Conservation (phyloP, 30 jellyfish, hydroid and myxozoan species). For the Morbakka virulenta region DNA sequence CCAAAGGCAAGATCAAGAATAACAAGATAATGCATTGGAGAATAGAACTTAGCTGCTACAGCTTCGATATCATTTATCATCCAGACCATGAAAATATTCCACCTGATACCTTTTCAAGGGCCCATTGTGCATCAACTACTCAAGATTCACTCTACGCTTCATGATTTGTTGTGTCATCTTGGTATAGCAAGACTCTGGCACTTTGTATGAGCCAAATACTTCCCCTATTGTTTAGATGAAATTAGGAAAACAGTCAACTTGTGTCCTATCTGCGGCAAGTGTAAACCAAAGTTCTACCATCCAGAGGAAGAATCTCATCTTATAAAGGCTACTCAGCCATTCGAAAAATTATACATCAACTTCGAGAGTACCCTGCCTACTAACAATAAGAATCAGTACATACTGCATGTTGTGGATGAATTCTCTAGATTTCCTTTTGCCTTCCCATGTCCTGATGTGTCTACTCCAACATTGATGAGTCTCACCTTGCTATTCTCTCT, state of each 20-base stretch:
- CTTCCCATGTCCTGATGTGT: slow-evolving; percentile 28
- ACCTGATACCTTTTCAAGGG: slow-evolving; percentile 38
- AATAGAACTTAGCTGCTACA: slow-evolving; percentile 25
- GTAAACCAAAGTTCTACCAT: slow-evolving; percentile 36
- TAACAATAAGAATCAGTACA: slow-evolving; percentile 9
- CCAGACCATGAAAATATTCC: slow-evolving; percentile 23
- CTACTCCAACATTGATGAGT: slow-evolving; percentile 17
- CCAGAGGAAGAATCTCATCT: slow-evolving; percentile 7
- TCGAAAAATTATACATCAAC: slow-evolving; percentile 28
- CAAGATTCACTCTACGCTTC: background rate
- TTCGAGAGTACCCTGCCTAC: slow-evolving; percentile 51
- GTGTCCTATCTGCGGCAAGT: slow-evolving; percentile 39
- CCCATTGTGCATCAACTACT: background rate
- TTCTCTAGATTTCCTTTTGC: slow-evolving; percentile 32
- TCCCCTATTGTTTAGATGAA: slow-evolving; percentile 19
- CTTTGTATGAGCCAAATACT: slow-evolving; percentile 6
- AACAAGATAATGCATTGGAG: no score
- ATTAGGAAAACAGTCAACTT: slow-evolving; percentile 3
- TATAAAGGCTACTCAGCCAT: slow-evolving; percentile 48
- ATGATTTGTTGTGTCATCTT: slow-evolving; percentile 15
- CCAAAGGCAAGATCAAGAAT: slow-evolving; percentile 29
- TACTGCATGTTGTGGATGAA: slow-evolving; percentile 39
- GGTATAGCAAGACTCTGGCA: slow-evolving; percentile 46
- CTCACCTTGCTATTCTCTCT: background rate
- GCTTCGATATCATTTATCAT: slow-evolving; percentile 18